These are phyloP conservation scores for Bubo scandiacus DNA, from an alignment of 2,113 vertebrate species.

Conservation along the genomic window DNA sequence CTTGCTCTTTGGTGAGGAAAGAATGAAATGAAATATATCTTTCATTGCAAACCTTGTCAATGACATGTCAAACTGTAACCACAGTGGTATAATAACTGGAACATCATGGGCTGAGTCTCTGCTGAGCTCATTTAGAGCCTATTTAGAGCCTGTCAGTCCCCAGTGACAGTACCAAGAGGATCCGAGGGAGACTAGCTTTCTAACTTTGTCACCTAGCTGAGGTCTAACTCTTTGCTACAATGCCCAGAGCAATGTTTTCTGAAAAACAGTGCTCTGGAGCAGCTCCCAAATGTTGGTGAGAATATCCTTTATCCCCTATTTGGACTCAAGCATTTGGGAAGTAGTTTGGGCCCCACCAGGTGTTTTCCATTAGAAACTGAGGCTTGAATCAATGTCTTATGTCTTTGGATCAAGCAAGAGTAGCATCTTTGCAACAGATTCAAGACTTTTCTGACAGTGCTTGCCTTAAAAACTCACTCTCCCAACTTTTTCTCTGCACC, in stretches of 20 bases:
- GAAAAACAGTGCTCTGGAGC: neutral
- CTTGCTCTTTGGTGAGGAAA: neutral
- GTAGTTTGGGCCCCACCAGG: neutral
- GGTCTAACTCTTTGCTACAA: neutral
- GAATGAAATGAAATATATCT: neutral
- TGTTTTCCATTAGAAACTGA: conserved; percentile 10
- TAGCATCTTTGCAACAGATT: conserved; percentile 41
- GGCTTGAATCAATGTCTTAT: neutral
- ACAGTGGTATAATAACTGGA: neutral
- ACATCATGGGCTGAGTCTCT: neutral
- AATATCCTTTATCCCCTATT: neutral
- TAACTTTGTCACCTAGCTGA: neutral
- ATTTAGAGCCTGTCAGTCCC: neutral
- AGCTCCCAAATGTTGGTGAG: neutral
- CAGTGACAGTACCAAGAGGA: neutral
- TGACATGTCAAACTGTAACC: neutral
- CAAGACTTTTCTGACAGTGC: neutral
- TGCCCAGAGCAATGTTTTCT: neutral
- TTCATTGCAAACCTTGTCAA: neutral
- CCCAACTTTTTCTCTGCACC: neutral
- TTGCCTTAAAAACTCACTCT: neutral
- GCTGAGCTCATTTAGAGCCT: neutral
- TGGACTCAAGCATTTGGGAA: neutral
- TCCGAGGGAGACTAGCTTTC: neutral
- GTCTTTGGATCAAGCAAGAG: neutral